A percentile compares a stretch with the other conserved stretches of the same genome.
phyloP scores from a whole-genome alignment of 2,797 vertebrate species.

The Propithecus deckenii region DNA sequence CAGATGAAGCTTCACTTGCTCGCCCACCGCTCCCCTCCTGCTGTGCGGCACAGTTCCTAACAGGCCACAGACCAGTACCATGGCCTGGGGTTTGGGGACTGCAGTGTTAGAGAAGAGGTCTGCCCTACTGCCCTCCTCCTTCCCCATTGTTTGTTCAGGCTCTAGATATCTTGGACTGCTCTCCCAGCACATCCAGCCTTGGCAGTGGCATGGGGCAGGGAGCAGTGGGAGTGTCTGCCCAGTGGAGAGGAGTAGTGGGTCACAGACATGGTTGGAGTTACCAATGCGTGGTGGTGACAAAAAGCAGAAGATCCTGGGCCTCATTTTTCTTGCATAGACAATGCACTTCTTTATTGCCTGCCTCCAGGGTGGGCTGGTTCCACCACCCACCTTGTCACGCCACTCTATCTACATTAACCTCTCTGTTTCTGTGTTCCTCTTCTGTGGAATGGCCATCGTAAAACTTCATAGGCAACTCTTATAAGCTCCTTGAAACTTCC shows the following conservation, averaged over 20 bases:
- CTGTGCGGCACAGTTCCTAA: no score
- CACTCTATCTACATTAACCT: not conserved
- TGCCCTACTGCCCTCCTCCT: not conserved
- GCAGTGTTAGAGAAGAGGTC: not conserved
- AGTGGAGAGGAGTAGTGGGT: not conserved
- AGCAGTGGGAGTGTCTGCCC: no score
- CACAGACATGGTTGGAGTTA: not conserved
- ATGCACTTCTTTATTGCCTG: not conserved
- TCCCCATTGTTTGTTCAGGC: not conserved
- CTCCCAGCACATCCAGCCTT: not conserved
- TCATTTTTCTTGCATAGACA: not conserved
- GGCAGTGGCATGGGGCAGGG: no score
- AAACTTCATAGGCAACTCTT: not conserved
- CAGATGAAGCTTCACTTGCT: no score
- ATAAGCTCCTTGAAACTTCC: not conserved
- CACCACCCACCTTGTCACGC: accelerated
- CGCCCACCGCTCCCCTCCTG: no score
- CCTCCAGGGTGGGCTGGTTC: not conserved
- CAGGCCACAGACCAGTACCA: no score
- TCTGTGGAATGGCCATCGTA: not conserved
- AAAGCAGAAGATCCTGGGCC: not conserved
- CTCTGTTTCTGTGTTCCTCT: no score
- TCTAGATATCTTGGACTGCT: not conserved
- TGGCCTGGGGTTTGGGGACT: no score
- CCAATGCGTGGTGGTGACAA: not conserved